A percentile compares a stretch with the other conserved stretches of the same genome.
Conservation (phyloP, 2,113 vertebrate species). For the Amazona vittata region DNA sequence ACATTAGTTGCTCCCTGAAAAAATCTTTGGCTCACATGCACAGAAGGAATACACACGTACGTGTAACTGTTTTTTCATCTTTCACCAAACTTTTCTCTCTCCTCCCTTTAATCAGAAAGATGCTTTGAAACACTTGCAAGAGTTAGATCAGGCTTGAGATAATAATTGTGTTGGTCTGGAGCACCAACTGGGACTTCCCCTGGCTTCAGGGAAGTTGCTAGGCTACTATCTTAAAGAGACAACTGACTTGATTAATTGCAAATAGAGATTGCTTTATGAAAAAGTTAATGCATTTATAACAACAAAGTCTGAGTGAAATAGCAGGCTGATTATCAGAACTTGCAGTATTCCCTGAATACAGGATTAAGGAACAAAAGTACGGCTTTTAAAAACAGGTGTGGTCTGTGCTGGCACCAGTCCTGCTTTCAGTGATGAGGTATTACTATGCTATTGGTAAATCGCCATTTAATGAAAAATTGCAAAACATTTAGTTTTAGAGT, state of each 20-base stretch:
- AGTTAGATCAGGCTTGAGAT: conserved; percentile 62
- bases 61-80: background rate
- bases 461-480: background rate
- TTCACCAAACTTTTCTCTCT: background rate
- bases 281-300: conserved; percentile 71
- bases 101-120: conserved; percentile 33
- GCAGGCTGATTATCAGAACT: conserved; percentile 69
- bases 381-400: conserved; percentile 47
- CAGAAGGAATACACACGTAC: background rate
- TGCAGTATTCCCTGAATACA: conserved; percentile 59
- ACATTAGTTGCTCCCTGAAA: background rate
- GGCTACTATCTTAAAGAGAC: conserved; percentile 76
- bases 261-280: conserved; percentile 67
- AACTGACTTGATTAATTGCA: conserved; percentile 79
- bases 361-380: conserved; percentile 40
- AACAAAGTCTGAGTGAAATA: conserved; percentile 56
- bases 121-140: conserved; percentile 49
- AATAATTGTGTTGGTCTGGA: conserved; percentile 48
- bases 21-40: background rate
- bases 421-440: conserved; percentile 1
- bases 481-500: background rate
- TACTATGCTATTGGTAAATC: background rate
- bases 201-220: conserved; percentile 71
- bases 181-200: conserved; percentile 61
- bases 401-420: background rate